Evolutionary conservation across 2,797 vertebrate genomes (phyloP).

Genomic region (Enteromius afrohamiltoni): DNA sequence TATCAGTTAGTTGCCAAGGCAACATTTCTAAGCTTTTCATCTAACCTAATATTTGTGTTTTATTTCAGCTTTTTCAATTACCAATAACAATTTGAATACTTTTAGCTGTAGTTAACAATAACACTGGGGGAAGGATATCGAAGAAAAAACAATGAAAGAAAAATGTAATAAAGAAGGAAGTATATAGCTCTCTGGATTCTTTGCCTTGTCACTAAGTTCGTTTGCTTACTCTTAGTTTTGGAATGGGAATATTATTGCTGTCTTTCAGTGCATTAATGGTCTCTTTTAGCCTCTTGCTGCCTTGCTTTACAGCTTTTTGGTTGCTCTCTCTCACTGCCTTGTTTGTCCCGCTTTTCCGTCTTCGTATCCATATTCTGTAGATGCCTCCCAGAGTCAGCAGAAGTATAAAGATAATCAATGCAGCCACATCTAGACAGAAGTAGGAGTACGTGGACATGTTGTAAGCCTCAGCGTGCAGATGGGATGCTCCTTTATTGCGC

Average conservation of each 20-base stretch:
- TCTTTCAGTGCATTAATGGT: constrained; percentile 19
- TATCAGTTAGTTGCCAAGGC: not conserved
- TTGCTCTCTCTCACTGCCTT: constrained; percentile 16
- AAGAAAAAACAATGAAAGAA: not conserved
- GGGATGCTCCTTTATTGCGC: constrained; percentile 51
- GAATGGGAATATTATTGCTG: constrained; percentile 9
- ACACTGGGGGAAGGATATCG: not conserved
- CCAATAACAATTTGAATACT: not conserved
- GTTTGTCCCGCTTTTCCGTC: constrained; percentile 4
- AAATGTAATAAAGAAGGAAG: not conserved
- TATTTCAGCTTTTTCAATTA: not conserved
- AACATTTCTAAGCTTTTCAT: not conserved
- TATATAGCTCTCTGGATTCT: not conserved
- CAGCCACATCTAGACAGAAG: constrained; percentile 50
- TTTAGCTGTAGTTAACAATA: not conserved
- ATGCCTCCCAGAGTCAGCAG: constrained; percentile 6
- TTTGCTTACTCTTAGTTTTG: constrained; percentile 17
- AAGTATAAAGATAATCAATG: constrained; percentile 14
- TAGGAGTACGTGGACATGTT: constrained; percentile 46
- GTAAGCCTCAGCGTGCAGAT: constrained; percentile 43
- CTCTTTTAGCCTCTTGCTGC: constrained; percentile 23
- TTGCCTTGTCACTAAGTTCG: not conserved
- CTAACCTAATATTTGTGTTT: not conserved
- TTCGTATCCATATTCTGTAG: constrained; percentile 4
- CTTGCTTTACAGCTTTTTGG: constrained; percentile 2